Evolutionary conservation across 2,797 vertebrate species (phyloP), one percentile per base, ranked within the genome.

Genomic region (Fratercula arctica): DNA sequence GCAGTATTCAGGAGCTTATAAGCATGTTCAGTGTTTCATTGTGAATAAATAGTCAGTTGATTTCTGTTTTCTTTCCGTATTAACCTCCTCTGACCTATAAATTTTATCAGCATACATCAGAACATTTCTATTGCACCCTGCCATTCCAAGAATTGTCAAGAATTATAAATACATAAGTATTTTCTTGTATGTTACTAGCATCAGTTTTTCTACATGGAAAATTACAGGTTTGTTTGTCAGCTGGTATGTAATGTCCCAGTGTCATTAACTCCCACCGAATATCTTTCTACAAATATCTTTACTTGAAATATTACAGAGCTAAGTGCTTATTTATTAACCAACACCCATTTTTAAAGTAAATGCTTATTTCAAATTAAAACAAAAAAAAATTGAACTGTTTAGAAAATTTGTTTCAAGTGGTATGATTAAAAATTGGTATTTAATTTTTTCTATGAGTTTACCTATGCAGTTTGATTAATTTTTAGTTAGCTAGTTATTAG

Each of bases 341-440:
- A 18, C 2, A 41, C 0, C 0, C 1, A 37, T 60, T 74, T 68
- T 72, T 3, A 9, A 84, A 61, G 7, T 48, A 60, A 77, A 20
- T 26, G 3, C 12, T 69, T 66, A 59, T 59, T 92, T 92, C 72
- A 33, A 28, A 51, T 59, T 60, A 41, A 68, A 85, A 54, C 3
- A 3, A 24, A 76, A 48, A 28, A 1, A 43, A 11, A 4, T 8
- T 41, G 12, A 43, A 86, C 66, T 61, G 4, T 18, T 67, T 64
- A n/a, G 5, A 75, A 78, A 60, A 48, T 21, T 63, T 63, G 4
- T 82, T 90, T 86, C 7, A 46, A 66, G 13, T 17, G 19, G 4
- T 66, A 20, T 57, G 26, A n/a, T 28, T 41, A 35, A 91, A 79
- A 48, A 35, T 1, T 5, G 8, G 2, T 29, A 7, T 54, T 59